Evolutionary conservation across 2,888 invertebrate species (phyloP), one percentile per base, ranked within the genome.

Genomic region (Yponomeuta sedellus): DNA sequence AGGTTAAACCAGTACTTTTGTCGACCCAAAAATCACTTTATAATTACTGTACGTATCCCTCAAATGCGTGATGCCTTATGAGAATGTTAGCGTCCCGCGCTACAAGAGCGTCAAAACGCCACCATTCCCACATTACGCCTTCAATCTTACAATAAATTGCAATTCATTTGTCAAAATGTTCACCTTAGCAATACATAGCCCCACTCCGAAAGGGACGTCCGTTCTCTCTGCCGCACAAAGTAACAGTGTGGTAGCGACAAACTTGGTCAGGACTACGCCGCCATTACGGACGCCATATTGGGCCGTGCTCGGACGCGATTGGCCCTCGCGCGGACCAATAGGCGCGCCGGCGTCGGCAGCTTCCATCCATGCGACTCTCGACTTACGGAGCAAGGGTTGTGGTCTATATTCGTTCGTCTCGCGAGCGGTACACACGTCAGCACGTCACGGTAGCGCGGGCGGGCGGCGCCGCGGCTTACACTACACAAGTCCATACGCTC

Each of bases 401-500:
- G 44, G 44, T 52, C 16, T 52, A 52, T 52, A 16, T 52, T 52
- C 44, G 44, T 52, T 64, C 20, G 64, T 40, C 20, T 40, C 64
- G 64, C 62, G 39, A 62, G 62, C 40, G 64, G 52, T 19, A 52
- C 44, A 52, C 44, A 52, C 44, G 44, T 12, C 44, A 52, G 44
- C 44, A 16, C 44, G 44, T 52, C 44, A 52, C 44, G 28, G 57
- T 22, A 39, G 58, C 58, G 20, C 44, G 63, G 63, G 39, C 58
- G n/a, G 65, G 63, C 52, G 25, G 67, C 61, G 66, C 63, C 59
- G 64, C 64, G 10, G 56, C 22, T 28, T 56, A 52, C 73, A 69
- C 68, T 70, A 67, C 61, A 52, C 62, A 62, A 62, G 62, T 44
- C 64, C 39, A n/a, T 25, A 44, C 25, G 34, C 78, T 90, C 87